Evolutionary conservation across 2,113 vertebrate genomes (phyloP).

Genomic region (Nipponia nippon): DNA sequence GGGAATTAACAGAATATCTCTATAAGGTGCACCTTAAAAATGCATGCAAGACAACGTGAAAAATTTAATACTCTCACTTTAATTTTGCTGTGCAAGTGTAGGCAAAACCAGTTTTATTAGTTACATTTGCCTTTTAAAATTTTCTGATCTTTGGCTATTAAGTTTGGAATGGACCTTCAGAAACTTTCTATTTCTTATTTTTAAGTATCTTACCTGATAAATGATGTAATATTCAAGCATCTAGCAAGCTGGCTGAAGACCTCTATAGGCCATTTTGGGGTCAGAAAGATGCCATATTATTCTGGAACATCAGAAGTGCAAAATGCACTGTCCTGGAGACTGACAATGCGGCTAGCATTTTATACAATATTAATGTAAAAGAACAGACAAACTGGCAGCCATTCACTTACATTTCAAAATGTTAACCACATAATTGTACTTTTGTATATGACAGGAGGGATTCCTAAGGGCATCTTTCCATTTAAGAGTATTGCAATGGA

Average conservation of each 20-base stretch:
- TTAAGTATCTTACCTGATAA: neutral
- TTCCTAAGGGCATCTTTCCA: slow-evolving; percentile 22
- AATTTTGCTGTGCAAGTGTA: neutral
- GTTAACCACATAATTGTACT: slow-evolving; percentile 9
- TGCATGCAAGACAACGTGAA: neutral
- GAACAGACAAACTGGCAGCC: neutral
- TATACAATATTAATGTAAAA: slow-evolving; percentile 57
- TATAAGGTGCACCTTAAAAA: neutral
- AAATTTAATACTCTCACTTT: neutral
- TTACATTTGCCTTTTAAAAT: neutral
- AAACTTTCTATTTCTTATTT: neutral
- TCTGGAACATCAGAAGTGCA: neutral
- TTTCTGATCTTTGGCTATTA: neutral
- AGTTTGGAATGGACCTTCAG: neutral
- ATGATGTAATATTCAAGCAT: neutral
- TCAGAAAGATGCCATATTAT: neutral
- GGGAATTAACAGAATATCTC: neutral
- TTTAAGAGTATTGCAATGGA: slow-evolving; percentile 12
- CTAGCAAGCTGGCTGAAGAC: neutral
- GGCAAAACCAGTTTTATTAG: neutral
- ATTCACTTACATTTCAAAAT: slow-evolving; percentile 33
- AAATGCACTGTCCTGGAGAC: neutral
- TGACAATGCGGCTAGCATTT: neutral
- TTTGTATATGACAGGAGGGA: neutral
- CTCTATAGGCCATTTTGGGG: neutral